Evolutionary conservation across 2,113 vertebrate species (phyloP).

Genomic region (Porphyrio hochstetteri): DNA sequence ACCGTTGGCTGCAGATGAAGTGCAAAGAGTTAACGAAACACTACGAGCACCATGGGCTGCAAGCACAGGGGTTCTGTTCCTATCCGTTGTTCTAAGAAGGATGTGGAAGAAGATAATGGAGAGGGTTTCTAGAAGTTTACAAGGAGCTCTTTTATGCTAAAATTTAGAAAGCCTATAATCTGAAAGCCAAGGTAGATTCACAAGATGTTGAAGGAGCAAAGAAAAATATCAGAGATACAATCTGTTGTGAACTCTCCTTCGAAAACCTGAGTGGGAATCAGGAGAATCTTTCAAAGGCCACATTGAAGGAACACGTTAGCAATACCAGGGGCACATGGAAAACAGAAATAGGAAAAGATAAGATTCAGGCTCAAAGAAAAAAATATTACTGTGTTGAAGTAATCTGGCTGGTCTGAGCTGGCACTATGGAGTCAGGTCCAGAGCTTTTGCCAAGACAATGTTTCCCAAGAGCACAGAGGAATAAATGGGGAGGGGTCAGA

Average conservation of each 20-base stretch:
- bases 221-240: background rate
- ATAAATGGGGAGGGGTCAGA: background rate
- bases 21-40: background rate
- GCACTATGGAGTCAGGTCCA: background rate
- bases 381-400: background rate
- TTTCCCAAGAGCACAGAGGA: background rate
- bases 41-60: background rate
- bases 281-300: background rate
- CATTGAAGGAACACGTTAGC: background rate
- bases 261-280: background rate
- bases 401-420: background rate
- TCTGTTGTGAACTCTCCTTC: background rate
- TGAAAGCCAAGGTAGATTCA: background rate
- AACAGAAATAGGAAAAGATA: background rate
- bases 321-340: background rate
- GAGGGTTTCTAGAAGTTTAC: background rate
- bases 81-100: background rate
- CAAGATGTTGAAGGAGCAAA: background rate
- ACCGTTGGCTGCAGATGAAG: background rate
- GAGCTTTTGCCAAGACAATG: background rate
- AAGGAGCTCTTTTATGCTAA: background rate
- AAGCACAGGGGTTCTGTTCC: background rate
- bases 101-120: accelerated
- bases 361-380: background rate
- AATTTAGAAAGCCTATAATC: background rate